Evolutionary conservation across 1,140 invertebrate genomes (phyloP).

Genomic region (Phortica variegata): DNA sequence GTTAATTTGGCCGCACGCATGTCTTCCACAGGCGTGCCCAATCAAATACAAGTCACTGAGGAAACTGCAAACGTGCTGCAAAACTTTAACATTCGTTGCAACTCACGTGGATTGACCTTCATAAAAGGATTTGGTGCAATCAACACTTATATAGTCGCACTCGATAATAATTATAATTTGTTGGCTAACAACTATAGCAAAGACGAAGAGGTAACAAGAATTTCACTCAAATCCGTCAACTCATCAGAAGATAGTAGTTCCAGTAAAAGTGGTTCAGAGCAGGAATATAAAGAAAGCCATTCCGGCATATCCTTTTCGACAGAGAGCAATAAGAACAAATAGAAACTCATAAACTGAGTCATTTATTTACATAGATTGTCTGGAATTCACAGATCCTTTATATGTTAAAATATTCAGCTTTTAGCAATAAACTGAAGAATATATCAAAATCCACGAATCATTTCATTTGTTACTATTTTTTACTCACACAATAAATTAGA

Average conservation of each 20-base stretch:
- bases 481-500: too few relatives aligned
- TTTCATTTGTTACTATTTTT: too few relatives aligned
- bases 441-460: too few relatives aligned
- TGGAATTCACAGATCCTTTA: too few relatives aligned
- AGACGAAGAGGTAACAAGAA: not conserved
- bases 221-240: not conserved
- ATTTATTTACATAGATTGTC: too few relatives aligned
- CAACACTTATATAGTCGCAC: constrained; percentile 69
- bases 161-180: constrained; percentile 62
- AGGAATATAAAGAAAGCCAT: too few relatives aligned
- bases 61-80: constrained; percentile 69
- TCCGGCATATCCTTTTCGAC: too few relatives aligned
- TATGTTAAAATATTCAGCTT: too few relatives aligned
- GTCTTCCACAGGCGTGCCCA: constrained; percentile 76
- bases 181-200: not conserved
- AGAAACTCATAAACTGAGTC: too few relatives aligned
- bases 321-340: too few relatives aligned
- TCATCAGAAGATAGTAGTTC: too few relatives aligned
- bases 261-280: constrained; percentile 32
- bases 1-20: constrained; percentile 90
- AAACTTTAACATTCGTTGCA: constrained; percentile 66
- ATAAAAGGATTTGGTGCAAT: constrained; percentile 73
- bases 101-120: constrained; percentile 66
- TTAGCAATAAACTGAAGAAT: too few relatives aligned
- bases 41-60: constrained; percentile 75